Percentiles rank a stretch among this genome's conserved stretches.
These are phyloP conservation scores for Temnothorax unifasciatus DNA, from an alignment of 2,888 invertebrate species.

Conservation along the genomic window DNA sequence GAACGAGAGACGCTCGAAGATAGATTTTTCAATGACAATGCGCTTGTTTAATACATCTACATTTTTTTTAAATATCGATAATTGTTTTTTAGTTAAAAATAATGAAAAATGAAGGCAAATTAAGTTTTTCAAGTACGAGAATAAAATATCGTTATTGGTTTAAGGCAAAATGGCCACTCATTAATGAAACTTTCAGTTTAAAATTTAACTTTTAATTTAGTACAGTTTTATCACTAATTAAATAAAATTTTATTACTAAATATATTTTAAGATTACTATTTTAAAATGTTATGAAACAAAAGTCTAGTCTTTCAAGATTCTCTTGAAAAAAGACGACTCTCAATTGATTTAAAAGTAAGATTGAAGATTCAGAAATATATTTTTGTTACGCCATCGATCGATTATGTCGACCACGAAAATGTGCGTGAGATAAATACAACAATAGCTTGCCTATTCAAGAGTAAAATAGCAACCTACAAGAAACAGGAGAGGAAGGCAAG, in stretches of 20 bases:
- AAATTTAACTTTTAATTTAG: not conserved
- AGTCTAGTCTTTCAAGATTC: not conserved
- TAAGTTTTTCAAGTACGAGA: not conserved
- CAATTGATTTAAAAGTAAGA: not conserved
- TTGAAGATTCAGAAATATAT: not conserved
- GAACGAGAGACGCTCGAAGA: not conserved
- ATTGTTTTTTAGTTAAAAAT: not conserved
- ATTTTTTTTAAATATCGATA: not conserved
- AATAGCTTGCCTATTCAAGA: slow-evolving; percentile 25
- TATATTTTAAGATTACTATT: not conserved
- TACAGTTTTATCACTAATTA: not conserved
- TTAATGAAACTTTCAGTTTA: not conserved
- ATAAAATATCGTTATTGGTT: not conserved
- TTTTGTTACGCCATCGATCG: not conserved
- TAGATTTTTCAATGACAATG: slow-evolving; percentile 6
- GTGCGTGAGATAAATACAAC: not conserved
- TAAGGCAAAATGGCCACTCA: not conserved
- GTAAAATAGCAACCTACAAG: slow-evolving; percentile 31
- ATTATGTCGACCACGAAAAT: slow-evolving; percentile 1
- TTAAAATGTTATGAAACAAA: not conserved
- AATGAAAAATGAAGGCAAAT: not conserved
- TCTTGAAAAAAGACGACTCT: not conserved
- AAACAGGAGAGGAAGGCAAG: slow-evolving; percentile 44
- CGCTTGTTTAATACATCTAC: not conserved
- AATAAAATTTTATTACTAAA: not conserved